These are phyloP conservation scores for Oceanites oceanicus DNA, from an alignment of 2,113 vertebrate species.

Conservation along the genomic window DNA sequence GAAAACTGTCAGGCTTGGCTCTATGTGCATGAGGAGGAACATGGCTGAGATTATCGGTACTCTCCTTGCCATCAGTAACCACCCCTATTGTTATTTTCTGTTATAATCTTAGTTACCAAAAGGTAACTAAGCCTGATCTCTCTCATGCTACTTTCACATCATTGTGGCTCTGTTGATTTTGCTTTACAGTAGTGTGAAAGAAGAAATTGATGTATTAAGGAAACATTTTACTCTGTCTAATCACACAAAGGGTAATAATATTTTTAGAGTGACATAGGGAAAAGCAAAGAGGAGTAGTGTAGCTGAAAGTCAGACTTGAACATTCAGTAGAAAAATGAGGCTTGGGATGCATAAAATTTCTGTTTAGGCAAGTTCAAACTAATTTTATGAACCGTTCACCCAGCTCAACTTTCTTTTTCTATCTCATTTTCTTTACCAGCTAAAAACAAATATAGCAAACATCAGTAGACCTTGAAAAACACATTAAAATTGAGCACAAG, in stretches of 20 bases:
- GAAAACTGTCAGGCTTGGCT: not conserved
- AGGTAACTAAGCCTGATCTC: not conserved
- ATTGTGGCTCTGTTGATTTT: not conserved
- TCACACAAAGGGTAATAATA: not conserved
- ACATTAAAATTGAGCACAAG: conserved; percentile 4
- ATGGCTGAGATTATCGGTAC: not conserved
- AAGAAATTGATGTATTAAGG: not conserved
- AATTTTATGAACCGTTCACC: conserved; percentile 57
- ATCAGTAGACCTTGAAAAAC: conserved; percentile 61
- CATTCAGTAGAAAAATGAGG: conserved; percentile 30
- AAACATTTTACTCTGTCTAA: not conserved
- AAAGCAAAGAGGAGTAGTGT: not conserved
- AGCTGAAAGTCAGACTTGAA: conserved; percentile 13
- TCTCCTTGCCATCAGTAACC: not conserved
- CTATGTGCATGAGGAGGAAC: not conserved
- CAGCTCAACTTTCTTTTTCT: conserved; percentile 50
- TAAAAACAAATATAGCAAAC: conserved; percentile 55
- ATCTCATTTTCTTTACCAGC: conserved; percentile 40
- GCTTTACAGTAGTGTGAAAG: not conserved
- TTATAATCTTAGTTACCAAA: not conserved
- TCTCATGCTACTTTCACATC: not conserved
- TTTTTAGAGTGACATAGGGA: not conserved
- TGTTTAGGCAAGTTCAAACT: conserved; percentile 61
- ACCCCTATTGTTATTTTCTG: not conserved
- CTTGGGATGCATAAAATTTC: conserved; percentile 48